Base-by-base conservation (phyloP, 2,888 invertebrate genomes). In the Hypselothyrea guttata region DNA sequence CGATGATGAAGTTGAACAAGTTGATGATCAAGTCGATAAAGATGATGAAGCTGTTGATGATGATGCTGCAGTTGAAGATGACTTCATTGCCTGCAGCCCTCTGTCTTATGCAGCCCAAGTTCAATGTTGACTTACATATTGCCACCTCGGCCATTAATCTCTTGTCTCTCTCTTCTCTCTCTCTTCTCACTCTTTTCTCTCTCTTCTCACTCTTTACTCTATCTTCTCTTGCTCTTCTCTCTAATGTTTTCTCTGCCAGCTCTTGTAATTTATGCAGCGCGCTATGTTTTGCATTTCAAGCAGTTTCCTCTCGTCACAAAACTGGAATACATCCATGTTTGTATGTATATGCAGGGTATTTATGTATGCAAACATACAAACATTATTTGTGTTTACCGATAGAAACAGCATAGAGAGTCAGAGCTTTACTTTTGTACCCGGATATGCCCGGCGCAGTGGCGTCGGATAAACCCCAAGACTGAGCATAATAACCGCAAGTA, bases 241-340 rank as follows among this genome's bases (percentile, higher is more conserved):
- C 1, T 48, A 5, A 8, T n/a, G 4, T 22, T 7, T 47, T 52
- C 65, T 45, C 35, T 27, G 60, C 51, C 37, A 40, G 59, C 28
- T 35, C 35, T 62, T 59, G 41, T 75, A 75, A 73, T 73, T 75
- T 73, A 75, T 73, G 67, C 75, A 64, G 34, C 58, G 38, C 55
- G 58, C 56, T 58, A 57, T 63, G 67, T 46, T 75, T 64, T 64
- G 71, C 63, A 67, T 75, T 67, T 67, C 56, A 64, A 75, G 56
- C 67, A 67, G 61, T 49, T 73, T 71, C 67, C 67, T 68, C 60
- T 51, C 55, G 56, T 57, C 46, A 35, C 54, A 34, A 72, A 70
- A 72, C 73, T 55, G 60, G 70, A 62, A 62, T 34, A 35, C n/a
- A 47, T 15, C 4, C 0, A 53, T 8, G 11, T 1, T 16, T 16